A percentile compares a stretch with the other conserved stretches of the same genome.
phyloP scores from a whole-genome alignment of 2,113 vertebrate species.

The Gracilinanus agilis region DNA sequence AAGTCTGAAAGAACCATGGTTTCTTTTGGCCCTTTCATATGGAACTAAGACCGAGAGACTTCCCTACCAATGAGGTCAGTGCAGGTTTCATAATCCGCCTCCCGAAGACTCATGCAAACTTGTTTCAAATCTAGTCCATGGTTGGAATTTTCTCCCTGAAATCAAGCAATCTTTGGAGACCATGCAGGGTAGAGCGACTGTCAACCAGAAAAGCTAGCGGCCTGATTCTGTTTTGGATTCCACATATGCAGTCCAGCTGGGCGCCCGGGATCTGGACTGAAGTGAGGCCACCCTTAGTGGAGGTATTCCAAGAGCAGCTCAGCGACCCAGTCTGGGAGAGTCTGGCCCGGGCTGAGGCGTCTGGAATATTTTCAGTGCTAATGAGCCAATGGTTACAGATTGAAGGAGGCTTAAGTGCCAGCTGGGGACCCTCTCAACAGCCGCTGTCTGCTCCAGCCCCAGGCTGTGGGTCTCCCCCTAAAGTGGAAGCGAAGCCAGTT shows the following conservation, averaged over 20 bases:
- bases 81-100: neutral
- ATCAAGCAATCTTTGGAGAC: neutral
- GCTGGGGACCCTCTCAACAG: slow-evolving; percentile 5
- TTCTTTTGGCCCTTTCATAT: neutral
- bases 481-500: neutral
- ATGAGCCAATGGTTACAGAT: neutral
- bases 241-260: neutral
- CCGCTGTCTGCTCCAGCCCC: neutral
- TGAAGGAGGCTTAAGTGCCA: neutral
- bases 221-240: neutral
- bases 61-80: neutral
- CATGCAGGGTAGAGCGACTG: neutral
- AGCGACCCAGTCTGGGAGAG: neutral
- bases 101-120: neutral
- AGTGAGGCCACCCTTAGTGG: neutral
- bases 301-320: neutral
- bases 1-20: neutral
- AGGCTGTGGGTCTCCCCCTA: neutral
- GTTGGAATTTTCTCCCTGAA: neutral
- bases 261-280: neutral
- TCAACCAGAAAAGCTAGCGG: neutral
- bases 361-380: neutral
- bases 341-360: neutral
- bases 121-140: neutral
- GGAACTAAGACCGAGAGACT: neutral